Conservation (phyloP, 2,888 invertebrate species). For the Eupelmus urozonus region DNA sequence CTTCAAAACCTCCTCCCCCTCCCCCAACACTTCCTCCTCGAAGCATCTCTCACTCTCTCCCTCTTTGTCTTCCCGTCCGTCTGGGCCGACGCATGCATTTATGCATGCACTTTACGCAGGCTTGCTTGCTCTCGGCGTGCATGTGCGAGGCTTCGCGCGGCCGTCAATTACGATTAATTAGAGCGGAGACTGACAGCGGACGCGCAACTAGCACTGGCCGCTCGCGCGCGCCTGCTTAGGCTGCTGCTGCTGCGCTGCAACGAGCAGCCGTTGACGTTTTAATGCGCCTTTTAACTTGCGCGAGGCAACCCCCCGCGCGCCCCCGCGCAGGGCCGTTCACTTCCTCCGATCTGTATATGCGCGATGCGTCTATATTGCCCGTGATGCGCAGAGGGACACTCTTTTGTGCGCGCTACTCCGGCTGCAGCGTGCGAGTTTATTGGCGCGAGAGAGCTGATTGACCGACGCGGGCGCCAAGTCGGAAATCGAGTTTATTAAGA, state of each 20-base stretch:
- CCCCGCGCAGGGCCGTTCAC: not conserved
- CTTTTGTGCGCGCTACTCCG: slow-evolving; percentile 45
- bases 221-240: too few relatives aligned
- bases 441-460: not conserved
- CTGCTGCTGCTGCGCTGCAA: too few relatives aligned
- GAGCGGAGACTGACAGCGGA: slow-evolving; percentile 77
- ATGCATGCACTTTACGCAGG: slow-evolving; percentile 49
- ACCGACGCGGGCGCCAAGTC: not conserved
- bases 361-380: too few relatives aligned
- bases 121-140: slow-evolving; percentile 30
- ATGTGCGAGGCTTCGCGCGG: slow-evolving; percentile 58
- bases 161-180: slow-evolving; percentile 77
- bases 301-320: slow-evolving; percentile 18
- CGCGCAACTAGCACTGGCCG: slow-evolving; percentile 28
- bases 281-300: slow-evolving; percentile 52
- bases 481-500: slow-evolving; percentile 53
- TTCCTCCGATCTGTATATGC: slow-evolving; percentile 12
- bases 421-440: too few relatives aligned
- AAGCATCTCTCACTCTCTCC: not conserved
- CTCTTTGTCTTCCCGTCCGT: not conserved
- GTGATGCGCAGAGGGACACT: not conserved
- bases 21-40: not conserved
- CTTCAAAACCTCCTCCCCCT: not conserved
- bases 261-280: slow-evolving; percentile 51
- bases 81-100: slow-evolving; percentile 29